These are phyloP conservation scores for Smittia aterrima DNA, from an alignment of 2,888 invertebrate species.

Conservation along the genomic window DNA sequence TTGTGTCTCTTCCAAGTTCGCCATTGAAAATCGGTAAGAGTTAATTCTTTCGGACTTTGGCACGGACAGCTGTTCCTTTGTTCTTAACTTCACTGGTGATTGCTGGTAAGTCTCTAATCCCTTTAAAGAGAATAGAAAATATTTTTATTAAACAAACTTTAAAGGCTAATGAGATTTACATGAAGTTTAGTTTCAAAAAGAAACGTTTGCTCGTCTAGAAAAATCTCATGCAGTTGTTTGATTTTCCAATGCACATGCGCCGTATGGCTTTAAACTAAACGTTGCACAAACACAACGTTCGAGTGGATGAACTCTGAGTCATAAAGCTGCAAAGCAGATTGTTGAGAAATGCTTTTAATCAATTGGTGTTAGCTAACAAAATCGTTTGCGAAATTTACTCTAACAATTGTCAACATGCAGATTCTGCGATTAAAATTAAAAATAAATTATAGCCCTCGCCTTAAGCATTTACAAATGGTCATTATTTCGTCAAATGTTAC, in stretches of 20 bases:
- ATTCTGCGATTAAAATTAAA: too few species aligned
- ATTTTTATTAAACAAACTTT: constrained; percentile 8
- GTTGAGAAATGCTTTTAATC: too few species aligned
- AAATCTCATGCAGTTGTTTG: not conserved
- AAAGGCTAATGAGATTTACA: not conserved
- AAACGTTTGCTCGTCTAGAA: not conserved
- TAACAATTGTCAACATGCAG: too few species aligned
- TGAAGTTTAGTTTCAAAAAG: not conserved
- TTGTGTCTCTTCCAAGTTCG: constrained; percentile 92
- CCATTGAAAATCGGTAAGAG: constrained; percentile 92
- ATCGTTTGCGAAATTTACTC: too few species aligned
- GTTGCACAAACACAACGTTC: not conserved
- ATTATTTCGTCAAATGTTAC: too few species aligned
- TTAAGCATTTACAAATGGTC: too few species aligned
- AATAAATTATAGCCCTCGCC: too few species aligned
- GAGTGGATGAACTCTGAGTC: not conserved
- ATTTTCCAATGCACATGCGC: constrained; percentile 20
- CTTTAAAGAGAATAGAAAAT: constrained; percentile 24
- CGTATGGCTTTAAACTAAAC: too few species aligned
- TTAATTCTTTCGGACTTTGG: constrained; percentile 62
- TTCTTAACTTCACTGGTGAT: constrained; percentile 31
- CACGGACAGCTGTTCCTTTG: constrained; percentile 37
- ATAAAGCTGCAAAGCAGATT: too few species aligned
- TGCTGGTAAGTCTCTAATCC: constrained; percentile 43
- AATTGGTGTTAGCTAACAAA: too few species aligned